Conservation (phyloP, 2,113 vertebrate species). For the Xenopus borealis region DNA sequence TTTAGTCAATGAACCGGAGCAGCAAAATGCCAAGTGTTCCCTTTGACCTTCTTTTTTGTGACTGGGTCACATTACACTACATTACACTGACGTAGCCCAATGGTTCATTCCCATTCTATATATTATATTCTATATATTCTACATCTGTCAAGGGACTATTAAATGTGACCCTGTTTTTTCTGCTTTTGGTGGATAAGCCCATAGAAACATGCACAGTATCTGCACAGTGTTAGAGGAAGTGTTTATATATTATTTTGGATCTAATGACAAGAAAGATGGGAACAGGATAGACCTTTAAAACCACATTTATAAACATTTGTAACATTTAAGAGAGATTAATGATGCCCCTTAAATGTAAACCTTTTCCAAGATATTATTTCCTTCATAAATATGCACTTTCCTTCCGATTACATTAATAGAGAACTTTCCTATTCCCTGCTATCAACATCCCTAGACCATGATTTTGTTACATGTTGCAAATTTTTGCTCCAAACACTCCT, state of each 20-base stretch:
- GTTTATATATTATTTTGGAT: constrained; percentile 1
- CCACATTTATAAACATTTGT: constrained; percentile 20
- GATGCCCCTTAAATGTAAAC: constrained; percentile 2
- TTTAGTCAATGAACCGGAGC: too few species aligned
- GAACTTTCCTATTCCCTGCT: neutral
- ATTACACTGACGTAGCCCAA: too few species aligned
- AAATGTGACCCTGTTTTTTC: too few species aligned
- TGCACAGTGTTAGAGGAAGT: neutral
- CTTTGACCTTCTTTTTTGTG: too few species aligned
- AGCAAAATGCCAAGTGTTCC: too few species aligned
- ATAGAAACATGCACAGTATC: neutral
- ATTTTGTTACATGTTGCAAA: neutral
- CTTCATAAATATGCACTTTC: constrained; percentile 14
- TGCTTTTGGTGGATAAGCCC: too few species aligned
- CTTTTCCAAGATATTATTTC: constrained; percentile 10
- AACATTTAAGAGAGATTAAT: constrained; percentile 10
- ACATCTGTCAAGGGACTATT: too few species aligned
- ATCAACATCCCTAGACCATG: neutral
- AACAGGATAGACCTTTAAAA: neutral
- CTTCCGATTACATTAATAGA: neutral
- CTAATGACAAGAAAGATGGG: constrained; percentile 1
- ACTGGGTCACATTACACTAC: too few species aligned
- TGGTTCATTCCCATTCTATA: too few species aligned
- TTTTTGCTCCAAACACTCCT: too few species aligned
- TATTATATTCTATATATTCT: too few species aligned